Evolutionary conservation across 1,140 invertebrate genomes (phyloP), one percentile per base, ranked within the genome.

Genomic region (Eupristina koningsbergeri): DNA sequence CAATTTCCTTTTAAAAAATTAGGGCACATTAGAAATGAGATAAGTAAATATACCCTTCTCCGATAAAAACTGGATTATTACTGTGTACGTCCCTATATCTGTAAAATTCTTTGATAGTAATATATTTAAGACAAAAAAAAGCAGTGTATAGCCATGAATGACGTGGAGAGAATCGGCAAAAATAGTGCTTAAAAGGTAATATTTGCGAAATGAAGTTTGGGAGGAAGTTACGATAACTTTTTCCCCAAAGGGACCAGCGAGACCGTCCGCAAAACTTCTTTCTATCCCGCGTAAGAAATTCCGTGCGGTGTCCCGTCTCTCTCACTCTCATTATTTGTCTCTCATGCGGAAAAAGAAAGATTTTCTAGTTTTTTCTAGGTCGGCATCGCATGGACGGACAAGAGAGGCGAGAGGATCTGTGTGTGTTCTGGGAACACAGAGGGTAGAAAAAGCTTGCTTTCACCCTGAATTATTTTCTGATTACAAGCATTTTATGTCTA

Each of bases 151-250:
- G 50, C 71, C 19, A 34, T 36, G 64, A 84, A 75, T 80, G 83
- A 84, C 69, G 77, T 75, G 83, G 58, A 19, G 67, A 73, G 83
- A 84, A 61, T 84, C 53, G 77, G 53, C 67, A 80, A 74, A 80
- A 84, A 79, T 80, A 73, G 58, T 39, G 71, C 53, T 76, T 76
- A 84, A 81, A 84, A 81, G 69, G 71, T 84, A 80, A 84, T 84
- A 84, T 84, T 84, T 76, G 83, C 73, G 83, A 84, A 84, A 84
- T 77, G 71, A 84, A 81, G 83, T 84, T 81, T 84, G 22, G 64
- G 50, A 58, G 34, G 39, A 80, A 80, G 77, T 84, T 80, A 64
- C 82, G 67, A 78, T 79, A 83, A 83, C 63, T 83, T 83, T 79
- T 58, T 41, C 50, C 76, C 64, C 63, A 69, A 71, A 79, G 64